phyloP scores from a whole-genome alignment of 2,113 vertebrate species.

The Leucopsar rothschildi region DNA sequence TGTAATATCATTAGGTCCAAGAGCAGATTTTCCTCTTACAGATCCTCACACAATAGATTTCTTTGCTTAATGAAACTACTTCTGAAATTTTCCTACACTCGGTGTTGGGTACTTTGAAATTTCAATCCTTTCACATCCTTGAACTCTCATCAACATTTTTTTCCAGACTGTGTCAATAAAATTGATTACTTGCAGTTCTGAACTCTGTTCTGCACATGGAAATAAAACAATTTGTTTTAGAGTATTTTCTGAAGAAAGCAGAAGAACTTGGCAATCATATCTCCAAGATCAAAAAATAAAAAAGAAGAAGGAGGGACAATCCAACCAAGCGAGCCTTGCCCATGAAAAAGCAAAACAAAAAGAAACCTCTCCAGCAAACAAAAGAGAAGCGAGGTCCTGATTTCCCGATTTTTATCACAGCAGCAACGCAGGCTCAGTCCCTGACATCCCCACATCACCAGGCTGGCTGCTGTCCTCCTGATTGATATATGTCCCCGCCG shows the following conservation, averaged over 20 bases:
- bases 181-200: slow-evolving; percentile 71
- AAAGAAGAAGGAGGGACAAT: not conserved
- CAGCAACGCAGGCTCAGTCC: not conserved
- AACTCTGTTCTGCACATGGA: slow-evolving; percentile 72
- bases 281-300: not conserved
- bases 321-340: not conserved
- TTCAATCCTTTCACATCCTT: slow-evolving; percentile 71
- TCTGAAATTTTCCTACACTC: slow-evolving; percentile 41
- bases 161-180: slow-evolving; percentile 70
- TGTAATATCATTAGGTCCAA: not conserved
- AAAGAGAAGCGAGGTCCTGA: slow-evolving; percentile 8
- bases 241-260: slow-evolving; percentile 63
- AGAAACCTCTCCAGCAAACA: slow-evolving; percentile 7
- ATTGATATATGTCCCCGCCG: slow-evolving; percentile 14
- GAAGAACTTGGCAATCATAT: slow-evolving; percentile 42
- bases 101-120: slow-evolving; percentile 57
- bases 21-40: not conserved
- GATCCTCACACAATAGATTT: slow-evolving; percentile 2
- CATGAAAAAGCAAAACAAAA: not conserved
- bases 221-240: slow-evolving; percentile 73
- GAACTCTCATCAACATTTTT: slow-evolving; percentile 72
- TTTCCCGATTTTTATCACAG: not conserved
- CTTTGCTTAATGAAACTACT: slow-evolving; percentile 38
- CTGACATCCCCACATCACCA: not conserved
- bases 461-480: not conserved